phyloP scores from a whole-genome alignment of 2,113 vertebrate species.

The Hippotragus niger region DNA sequence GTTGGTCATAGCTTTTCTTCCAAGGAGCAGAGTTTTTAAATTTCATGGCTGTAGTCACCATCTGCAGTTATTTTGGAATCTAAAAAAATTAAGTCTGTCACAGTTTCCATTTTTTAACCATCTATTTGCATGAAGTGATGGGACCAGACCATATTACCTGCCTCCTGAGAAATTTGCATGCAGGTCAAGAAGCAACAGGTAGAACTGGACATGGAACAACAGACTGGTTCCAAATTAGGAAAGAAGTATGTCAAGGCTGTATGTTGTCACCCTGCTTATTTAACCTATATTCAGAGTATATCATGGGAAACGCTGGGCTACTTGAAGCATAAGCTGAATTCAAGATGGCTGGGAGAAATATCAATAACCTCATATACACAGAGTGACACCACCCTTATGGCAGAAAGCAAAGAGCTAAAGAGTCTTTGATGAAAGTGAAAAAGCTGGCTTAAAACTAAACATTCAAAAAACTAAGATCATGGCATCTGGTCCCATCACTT shows the following conservation, averaged over 20 bases:
- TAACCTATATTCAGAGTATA: background rate
- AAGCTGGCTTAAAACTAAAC: background rate
- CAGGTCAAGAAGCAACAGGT: background rate
- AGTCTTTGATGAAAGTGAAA: background rate
- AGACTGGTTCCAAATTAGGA: background rate
- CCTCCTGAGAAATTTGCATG: background rate
- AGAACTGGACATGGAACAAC: background rate
- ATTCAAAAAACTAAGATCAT: background rate
- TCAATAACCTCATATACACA: background rate
- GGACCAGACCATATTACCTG: background rate
- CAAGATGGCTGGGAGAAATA: background rate
- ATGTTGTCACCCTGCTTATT: background rate
- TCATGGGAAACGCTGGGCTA: background rate
- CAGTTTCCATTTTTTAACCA: background rate
- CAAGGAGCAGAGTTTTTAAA: background rate
- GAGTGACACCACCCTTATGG: background rate
- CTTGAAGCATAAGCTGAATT: background rate
- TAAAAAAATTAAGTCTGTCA: background rate
- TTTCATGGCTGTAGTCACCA: background rate
- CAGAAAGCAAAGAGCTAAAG: background rate
- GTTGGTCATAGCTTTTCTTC: background rate
- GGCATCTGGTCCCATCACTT: background rate
- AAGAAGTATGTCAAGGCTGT: background rate
- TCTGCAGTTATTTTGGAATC: background rate
- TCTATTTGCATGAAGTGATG: background rate